Evolutionary conservation across 2,113 vertebrate genomes (phyloP).

Genomic region (Spea multiplicata): DNA sequence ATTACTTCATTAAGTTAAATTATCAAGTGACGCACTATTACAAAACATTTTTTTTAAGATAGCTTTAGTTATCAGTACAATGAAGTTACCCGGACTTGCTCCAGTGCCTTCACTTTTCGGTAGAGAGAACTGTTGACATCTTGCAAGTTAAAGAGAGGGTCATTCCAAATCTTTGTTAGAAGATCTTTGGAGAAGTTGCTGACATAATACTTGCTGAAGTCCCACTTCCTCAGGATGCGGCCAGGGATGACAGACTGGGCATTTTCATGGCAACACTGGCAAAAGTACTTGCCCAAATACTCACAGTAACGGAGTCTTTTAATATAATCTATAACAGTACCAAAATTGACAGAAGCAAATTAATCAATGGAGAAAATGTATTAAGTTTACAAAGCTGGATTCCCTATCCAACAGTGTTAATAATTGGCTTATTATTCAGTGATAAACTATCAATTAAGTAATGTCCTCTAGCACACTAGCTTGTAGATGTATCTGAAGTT

Average conservation of each 20-base stretch:
- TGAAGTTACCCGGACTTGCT: slow-evolving; percentile 80
- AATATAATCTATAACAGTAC: slow-evolving; percentile 79
- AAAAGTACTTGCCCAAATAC: slow-evolving; percentile 96
- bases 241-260: slow-evolving; percentile 84
- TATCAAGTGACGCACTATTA: background rate
- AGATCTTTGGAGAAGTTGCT: slow-evolving; percentile 97
- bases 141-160: slow-evolving; percentile 89
- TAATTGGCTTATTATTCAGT: no score
- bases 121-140: slow-evolving; percentile 90
- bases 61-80: background rate
- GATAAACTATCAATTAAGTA: no score
- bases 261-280: slow-evolving; percentile 97
- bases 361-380: no score
- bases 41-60: background rate
- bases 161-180: slow-evolving; percentile 88
- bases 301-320: slow-evolving; percentile 95
- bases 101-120: slow-evolving; percentile 86
- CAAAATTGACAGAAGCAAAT: background rate
- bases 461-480: no score
- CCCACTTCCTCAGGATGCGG: slow-evolving; percentile 90
- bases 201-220: slow-evolving; percentile 92
- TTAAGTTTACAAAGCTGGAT: no score
- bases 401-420: no score
- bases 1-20: background rate
- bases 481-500: no score